phyloP scores from a whole-genome alignment of 2,797 vertebrate genomes.

The Ateles fusciceps region DNA sequence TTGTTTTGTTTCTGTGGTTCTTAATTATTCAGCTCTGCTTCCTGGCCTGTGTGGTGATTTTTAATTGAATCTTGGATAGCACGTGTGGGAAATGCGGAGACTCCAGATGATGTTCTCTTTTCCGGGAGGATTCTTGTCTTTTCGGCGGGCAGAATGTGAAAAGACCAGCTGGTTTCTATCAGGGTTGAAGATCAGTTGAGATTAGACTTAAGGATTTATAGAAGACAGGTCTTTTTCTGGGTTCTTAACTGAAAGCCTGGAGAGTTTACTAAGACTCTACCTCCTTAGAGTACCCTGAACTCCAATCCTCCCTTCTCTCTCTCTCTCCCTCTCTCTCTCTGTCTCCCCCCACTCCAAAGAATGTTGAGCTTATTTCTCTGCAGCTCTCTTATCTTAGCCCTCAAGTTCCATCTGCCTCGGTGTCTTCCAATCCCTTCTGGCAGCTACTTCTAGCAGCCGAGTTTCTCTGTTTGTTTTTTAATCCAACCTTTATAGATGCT shows the following conservation, averaged over 20 bases:
- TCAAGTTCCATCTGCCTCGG: neutral
- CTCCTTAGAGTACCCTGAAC: neutral
- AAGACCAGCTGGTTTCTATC: neutral
- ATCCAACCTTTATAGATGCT: neutral
- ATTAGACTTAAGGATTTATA: too few relatives aligned
- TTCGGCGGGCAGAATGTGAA: neutral
- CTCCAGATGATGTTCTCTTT: neutral
- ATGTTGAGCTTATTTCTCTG: neutral
- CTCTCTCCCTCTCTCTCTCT: too few relatives aligned
- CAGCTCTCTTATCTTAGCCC: neutral
- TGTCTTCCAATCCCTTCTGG: neutral
- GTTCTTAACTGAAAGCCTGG: neutral
- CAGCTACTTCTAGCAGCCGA: neutral
- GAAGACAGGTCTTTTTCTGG: neutral
- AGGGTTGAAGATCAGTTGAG: neutral
- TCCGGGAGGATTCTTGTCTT: neutral
- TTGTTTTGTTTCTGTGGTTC: neutral
- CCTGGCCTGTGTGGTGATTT: neutral
- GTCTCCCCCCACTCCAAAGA: rapidly evolving
- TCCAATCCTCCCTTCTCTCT: neutral
- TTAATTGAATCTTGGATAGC: neutral
- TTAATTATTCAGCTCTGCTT: neutral
- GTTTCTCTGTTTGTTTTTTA: neutral
- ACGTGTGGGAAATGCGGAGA: neutral
- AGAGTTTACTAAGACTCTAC: neutral